These are phyloP conservation scores for Aleiodes leptofemur DNA, from an alignment of 2,888 invertebrate genomes.

Conservation along the genomic window DNA sequence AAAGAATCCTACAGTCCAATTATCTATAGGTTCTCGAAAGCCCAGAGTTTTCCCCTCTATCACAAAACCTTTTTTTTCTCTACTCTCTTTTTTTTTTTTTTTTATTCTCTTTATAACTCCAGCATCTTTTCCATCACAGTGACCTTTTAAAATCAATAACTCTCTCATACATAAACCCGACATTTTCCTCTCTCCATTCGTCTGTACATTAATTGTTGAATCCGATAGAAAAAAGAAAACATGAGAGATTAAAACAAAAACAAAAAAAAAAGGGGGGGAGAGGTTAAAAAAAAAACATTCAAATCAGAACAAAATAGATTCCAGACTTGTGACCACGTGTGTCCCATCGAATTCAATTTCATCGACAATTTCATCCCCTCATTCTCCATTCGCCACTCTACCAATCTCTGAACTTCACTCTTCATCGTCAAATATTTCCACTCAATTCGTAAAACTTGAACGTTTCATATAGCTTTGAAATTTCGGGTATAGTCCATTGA, in stretches of 20 bases:
- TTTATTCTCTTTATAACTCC: slow-evolving; percentile 25
- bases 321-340: slow-evolving; percentile 23
- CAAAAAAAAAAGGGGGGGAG: no score
- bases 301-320: slow-evolving; percentile 7
- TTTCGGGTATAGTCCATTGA: slow-evolving; percentile 5
- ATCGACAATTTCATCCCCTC: slow-evolving; percentile 42
- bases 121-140: slow-evolving; percentile 34
- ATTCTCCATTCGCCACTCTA: slow-evolving; percentile 37
- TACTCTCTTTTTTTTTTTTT: slow-evolving; percentile 23
- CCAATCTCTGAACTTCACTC: slow-evolving; percentile 28
- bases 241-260: background rate
- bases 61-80: slow-evolving; percentile 26
- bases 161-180: background rate
- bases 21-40: slow-evolving; percentile 43
- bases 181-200: background rate
- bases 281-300: background rate
- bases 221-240: background rate
- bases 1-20: slow-evolving; percentile 47
- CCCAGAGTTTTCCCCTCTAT: slow-evolving; percentile 36
- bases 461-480: slow-evolving; percentile 20
- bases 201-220: slow-evolving; percentile 12
- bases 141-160: slow-evolving; percentile 41
- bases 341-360: slow-evolving; percentile 43
- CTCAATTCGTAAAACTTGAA: slow-evolving; percentile 2
- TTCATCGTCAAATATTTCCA: slow-evolving; percentile 31